These are phyloP conservation scores for Caenorhabditis imperialis DNA, from an alignment of 2,888 invertebrate genomes.

Conservation along the genomic window DNA sequence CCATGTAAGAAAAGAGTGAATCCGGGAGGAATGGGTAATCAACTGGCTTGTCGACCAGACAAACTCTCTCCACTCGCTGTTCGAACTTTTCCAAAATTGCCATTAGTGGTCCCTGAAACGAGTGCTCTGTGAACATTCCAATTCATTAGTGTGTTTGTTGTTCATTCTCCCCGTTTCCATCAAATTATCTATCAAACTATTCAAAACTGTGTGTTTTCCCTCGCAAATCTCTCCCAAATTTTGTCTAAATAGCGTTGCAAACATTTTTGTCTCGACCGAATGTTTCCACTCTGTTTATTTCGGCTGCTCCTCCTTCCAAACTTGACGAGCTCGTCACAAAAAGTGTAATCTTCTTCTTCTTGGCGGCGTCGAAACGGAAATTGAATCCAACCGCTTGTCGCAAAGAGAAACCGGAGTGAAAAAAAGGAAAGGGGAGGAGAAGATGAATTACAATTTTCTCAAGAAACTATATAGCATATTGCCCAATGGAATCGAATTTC, in stretches of 20 bases:
- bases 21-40: conserved; percentile 78
- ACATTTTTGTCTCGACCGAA: conserved; percentile 26
- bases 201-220: no score
- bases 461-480: conserved; percentile 38
- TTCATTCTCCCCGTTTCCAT: not conserved
- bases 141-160: not conserved
- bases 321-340: conserved; percentile 30
- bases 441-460: conserved; percentile 47
- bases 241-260: conserved; percentile 25
- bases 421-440: not conserved
- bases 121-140: not conserved
- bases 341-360: conserved; percentile 40
- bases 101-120: conserved; percentile 71
- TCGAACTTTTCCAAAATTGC: conserved; percentile 71
- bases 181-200: conserved; percentile 1
- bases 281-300: conserved; percentile 41
- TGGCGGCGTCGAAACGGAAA: conserved; percentile 24
- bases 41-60: conserved; percentile 78
- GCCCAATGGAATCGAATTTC: conserved; percentile 25
- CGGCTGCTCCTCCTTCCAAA: conserved; percentile 15
- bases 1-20: conserved; percentile 76
- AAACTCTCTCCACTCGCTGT: conserved; percentile 76
- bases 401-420: not conserved
- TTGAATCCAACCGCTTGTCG: conserved; percentile 32
- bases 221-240: no score